phyloP scores from a whole-genome alignment of 2,888 invertebrate species.

The Hymenopus coronatus region DNA sequence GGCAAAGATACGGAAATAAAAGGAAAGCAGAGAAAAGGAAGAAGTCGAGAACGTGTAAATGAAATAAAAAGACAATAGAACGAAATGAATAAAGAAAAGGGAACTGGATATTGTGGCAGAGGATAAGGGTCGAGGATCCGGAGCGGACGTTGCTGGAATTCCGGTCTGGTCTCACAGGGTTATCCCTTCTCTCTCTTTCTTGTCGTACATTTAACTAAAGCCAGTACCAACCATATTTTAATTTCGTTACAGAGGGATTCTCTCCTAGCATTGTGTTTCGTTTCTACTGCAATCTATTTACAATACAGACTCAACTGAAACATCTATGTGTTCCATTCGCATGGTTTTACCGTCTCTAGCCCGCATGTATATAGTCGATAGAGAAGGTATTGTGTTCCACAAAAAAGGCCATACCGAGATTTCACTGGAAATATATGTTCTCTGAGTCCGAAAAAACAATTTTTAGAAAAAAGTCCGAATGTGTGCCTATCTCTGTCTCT shows the following conservation, averaged over 20 bases:
- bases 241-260: background rate
- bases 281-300: background rate
- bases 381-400: too few relatives aligned
- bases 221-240: background rate
- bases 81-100: background rate
- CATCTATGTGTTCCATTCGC: too few relatives aligned
- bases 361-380: too few relatives aligned
- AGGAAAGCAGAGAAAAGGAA: background rate
- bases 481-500: too few relatives aligned
- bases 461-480: too few relatives aligned
- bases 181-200: background rate
- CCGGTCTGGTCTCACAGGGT: background rate
- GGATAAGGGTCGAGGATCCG: background rate
- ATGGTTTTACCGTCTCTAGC: too few relatives aligned
- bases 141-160: background rate
- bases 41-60: background rate
- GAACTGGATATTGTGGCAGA: background rate
- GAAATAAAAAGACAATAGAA: background rate
- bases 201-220: background rate
- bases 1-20: background rate
- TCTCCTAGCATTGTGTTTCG: background rate
- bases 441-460: too few relatives aligned
- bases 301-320: background rate
- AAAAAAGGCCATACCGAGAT: too few relatives aligned
- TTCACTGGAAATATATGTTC: too few relatives aligned